phyloP scores from a whole-genome alignment of 2,888 invertebrate genomes.

The Spodoptera littoralis region DNA sequence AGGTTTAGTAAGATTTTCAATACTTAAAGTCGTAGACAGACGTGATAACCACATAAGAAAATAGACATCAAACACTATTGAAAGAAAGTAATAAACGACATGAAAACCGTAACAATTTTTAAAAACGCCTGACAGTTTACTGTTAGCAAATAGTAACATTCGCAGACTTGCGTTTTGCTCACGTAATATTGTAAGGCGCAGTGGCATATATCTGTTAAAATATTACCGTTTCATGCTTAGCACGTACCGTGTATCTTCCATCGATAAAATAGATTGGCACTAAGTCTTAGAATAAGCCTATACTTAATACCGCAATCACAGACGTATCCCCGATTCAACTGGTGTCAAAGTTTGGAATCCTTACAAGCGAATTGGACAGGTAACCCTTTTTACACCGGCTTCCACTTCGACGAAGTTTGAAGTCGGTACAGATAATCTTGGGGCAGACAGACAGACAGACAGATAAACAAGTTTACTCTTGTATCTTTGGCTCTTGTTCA shows the following conservation, averaged over 20 bases:
- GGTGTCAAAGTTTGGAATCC: conserved; percentile 17
- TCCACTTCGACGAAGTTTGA: conserved; percentile 45
- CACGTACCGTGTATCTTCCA: too few species aligned
- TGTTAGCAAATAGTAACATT: not conserved
- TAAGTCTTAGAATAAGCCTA: too few species aligned
- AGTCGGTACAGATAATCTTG: conserved; percentile 45
- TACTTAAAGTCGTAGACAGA: too few species aligned
- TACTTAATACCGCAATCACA: conserved; percentile 5
- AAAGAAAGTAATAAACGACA: too few species aligned
- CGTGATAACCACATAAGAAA: too few species aligned
- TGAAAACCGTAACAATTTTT: too few species aligned
- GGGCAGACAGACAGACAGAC: conserved; percentile 29
- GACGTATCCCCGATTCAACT: conserved; percentile 28
- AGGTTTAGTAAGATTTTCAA: not conserved
- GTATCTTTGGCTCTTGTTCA: conserved; percentile 27
- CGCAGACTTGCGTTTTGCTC: not conserved
- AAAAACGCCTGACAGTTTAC: too few species aligned
- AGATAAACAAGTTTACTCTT: conserved; percentile 46
- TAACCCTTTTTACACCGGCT: conserved; percentile 49
- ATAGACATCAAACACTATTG: too few species aligned
- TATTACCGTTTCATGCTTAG: too few species aligned
- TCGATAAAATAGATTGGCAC: too few species aligned
- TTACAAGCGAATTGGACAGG: conserved; percentile 39
- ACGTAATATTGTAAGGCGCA: not conserved
- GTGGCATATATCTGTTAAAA: too few species aligned